Base-by-base conservation (phyloP, 1,140 invertebrate species). In the Lineus longissimus region DNA sequence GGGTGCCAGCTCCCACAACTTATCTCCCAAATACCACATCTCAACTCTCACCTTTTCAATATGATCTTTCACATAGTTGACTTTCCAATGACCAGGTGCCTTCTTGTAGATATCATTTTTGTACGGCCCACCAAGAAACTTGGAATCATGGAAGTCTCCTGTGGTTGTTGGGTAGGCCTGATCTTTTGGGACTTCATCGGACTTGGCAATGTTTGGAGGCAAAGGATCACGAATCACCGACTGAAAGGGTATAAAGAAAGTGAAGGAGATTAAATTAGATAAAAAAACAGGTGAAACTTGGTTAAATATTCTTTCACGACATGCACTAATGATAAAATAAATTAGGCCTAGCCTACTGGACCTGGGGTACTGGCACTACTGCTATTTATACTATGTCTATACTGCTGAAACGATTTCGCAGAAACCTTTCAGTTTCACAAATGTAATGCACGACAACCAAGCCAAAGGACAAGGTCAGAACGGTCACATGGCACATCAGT, bases 41-140 rank as follows among this genome's bases (percentile, higher is more conserved):
- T 36, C 15, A 47, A 7, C 59, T 55, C 27, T 63, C 65, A 81
- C 77, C 73, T 81, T 80, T 71, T 81, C 80, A 65, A 73, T 69
- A 27, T 76, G 70, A 63, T 81, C 80, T 62, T 80, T 81, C 17
- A 79, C 69, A 70, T 80, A 81, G 60, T 75, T 69, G 2, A 80
- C 76, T 64, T 80, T 80, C 74, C 74, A 79, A 59, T 77, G 78
- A 54, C 73, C 77, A 29, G 80, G 80, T 30, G 77, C 73, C 65
- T 79, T 80, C 54, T 73, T 69, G 61, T 79, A 74, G 15, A 76
- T 33, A 30, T 70, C 61, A 62, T 76, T 75, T 54, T 67, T 64
- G 60, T 77, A 79, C 15, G 69, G 58, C 36, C 63, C 63, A 55
- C 71, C 73, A 25, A 70, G 73, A 64, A 75, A 77, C 70, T 82